A percentile compares a stretch with the other conserved stretches of the same genome.
Conservation (phyloP, 2,113 vertebrate species). For the Mixornis gularis region DNA sequence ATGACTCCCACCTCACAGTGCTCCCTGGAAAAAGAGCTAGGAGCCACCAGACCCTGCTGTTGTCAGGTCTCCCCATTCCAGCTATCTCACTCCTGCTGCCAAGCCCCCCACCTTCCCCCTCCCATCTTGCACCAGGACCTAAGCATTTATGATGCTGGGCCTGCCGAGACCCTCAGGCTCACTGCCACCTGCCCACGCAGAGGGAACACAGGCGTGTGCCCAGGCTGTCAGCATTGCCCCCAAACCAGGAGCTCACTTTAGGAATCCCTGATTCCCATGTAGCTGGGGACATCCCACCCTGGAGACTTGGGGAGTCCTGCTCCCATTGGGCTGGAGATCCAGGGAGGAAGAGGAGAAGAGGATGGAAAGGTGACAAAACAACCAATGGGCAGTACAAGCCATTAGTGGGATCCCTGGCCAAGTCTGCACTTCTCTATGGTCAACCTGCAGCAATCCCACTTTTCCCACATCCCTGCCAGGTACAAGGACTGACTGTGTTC, state of each 20-base stretch:
- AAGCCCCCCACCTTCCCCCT: fast-evolving
- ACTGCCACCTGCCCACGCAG: fast-evolving
- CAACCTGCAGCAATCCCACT: not conserved
- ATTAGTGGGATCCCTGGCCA: not conserved
- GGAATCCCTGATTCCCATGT: not conserved
- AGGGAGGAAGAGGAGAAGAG: not conserved
- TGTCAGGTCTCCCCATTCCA: not conserved
- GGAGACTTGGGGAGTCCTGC: not conserved
- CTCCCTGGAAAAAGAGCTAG: not conserved
- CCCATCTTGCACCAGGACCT: not conserved
- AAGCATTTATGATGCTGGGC: not conserved
- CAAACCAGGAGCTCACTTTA: not conserved
- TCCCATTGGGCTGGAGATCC: fast-evolving
- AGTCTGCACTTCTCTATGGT: not conserved
- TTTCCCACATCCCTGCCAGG: not conserved
- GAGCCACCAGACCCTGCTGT: not conserved
- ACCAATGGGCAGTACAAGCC: not conserved
- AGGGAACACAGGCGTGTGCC: fast-evolving
- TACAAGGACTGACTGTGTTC: not conserved
- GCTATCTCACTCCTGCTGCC: not conserved
- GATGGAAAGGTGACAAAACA: not conserved
- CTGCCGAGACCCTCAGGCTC: fast-evolving
- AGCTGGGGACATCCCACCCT: not conserved
- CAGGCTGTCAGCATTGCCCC: not conserved
- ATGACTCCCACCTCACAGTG: not conserved